Evolutionary conservation across 2,113 vertebrate species (phyloP), one percentile per base, ranked within the genome.

Genomic region (Actinemys pallida): DNA sequence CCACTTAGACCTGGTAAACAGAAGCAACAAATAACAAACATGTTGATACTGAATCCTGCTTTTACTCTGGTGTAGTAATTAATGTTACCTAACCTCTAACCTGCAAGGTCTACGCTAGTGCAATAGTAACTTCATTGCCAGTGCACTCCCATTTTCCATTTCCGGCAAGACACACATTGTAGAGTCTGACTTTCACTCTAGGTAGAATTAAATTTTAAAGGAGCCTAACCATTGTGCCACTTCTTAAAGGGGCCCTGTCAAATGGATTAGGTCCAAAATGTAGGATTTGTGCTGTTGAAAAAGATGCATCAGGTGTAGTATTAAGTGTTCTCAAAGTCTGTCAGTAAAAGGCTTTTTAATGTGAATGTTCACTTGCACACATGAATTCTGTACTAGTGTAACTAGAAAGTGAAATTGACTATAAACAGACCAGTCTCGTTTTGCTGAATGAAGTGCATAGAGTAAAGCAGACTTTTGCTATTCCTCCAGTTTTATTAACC

Each of bases 1-100:
- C 99, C 99, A 0, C 99, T 99, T 53, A 98, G 99, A 78, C 99
- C 99, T 79, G 99, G 99, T 99, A 92, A 98, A 94, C 75, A 88
- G 54, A 53, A 22, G 27, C 82, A 35, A 25, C 9, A 53, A 65
- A 54, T 57, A 22, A 19, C 62, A 52, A 80, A 45, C 11, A 79
- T 2, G 1, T 31, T 81, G 75, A 27, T 62, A 39, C 35, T 72
- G 9, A 47, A 13, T 88, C 7, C 47, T 85, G 59, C 25, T 80
- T 84, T 84, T 69, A 65, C 7, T 88, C 14, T 88, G 62, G 0
- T 42, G 79, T 22, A 10, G 20, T 53, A 17, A 52, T 35, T 19
- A 50, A 17, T 7, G 2, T 82, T 47, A 42, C 29, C 17, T 39
- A 59, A 5, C 59, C 22, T 13, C 42, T 91, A 59, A 17, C 39